phyloP scores from a whole-genome alignment of 2,113 vertebrate genomes.

The Chiloscyllium plagiosum region DNA sequence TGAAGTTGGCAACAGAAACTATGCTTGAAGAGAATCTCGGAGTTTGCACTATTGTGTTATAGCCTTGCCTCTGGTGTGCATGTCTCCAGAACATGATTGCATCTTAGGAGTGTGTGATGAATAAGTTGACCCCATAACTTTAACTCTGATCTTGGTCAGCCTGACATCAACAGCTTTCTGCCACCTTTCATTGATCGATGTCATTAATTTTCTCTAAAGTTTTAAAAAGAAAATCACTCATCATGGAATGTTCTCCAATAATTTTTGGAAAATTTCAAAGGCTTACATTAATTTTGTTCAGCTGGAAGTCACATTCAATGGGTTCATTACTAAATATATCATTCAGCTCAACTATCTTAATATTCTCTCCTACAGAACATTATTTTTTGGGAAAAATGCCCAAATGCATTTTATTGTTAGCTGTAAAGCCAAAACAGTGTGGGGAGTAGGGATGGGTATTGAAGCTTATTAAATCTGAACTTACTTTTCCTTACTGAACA shows the following conservation, averaged over 20 bases:
- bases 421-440: not conserved
- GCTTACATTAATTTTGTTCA: not conserved
- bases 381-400: not conserved
- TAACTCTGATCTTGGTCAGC: not conserved
- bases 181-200: not conserved
- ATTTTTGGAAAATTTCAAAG: not conserved
- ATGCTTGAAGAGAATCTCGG: not conserved
- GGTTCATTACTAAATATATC: not conserved
- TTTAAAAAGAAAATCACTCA: not conserved
- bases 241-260: not conserved
- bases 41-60: not conserved
- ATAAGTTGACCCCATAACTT: not conserved
- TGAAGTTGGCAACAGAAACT: not conserved
- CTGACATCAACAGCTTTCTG: not conserved
- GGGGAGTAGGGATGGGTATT: not conserved
- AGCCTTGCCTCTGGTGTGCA: not conserved
- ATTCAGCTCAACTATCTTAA: not conserved
- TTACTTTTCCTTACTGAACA: not conserved
- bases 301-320: not conserved
- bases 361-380: not conserved
- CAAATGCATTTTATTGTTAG: not conserved
- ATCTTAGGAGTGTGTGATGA: not conserved
- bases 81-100: not conserved
- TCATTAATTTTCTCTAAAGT: not conserved
- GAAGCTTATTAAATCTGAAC: not conserved